Evolutionary conservation across 2,888 invertebrate species (phyloP), one percentile per base, ranked within the genome.

Genomic region (Lithophane socia): DNA sequence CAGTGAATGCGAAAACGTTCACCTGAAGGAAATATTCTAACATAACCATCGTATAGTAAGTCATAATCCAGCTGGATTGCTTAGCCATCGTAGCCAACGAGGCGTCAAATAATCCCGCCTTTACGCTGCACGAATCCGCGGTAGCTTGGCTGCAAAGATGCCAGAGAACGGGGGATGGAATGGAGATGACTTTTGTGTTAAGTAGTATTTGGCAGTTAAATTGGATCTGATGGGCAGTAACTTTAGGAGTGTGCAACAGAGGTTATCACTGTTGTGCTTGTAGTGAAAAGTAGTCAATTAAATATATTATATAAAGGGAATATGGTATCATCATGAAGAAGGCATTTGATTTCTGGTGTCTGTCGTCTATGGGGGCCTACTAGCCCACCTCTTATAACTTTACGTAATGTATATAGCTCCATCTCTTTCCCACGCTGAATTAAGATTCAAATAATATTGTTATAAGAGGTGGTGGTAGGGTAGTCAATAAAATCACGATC

Each of bases 51-150:
- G 68, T 72, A 77, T 72, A 77, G 64, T 73, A 74, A 75, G 84
- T 87, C 83, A 86, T 88, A 89, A 88, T 86, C 86, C 75, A 76
- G 76, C 77, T 79, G 85, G 82, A 86, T 90, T 86, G 84, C 80
- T 79, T 81, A 82, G 87, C 87, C 84, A 87, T 90, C 83, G 83
- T 73, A 86, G 82, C 86, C 89, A 89, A 89, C 87, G 88, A 89
- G 81, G 89, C 90, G 88, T 88, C 90, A 89, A 89, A 90, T 90
- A 92, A 90, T 85, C 91, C 87, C 85, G 88, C 90, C 86, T 89
- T 91, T 90, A 92, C 86, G 88, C 83, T 80, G 83, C 84, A 87
- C 78, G 81, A 82, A 76, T 78, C 54, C 69, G 76, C 66, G 79
- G 75, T 82, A 86, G 88, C 84, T 87, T 87, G 79, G 80, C 85